Evolutionary conservation across 2,113 vertebrate genomes (phyloP), one percentile per base, ranked within the genome.

Genomic region (Phyllostomus discolor): DNA sequence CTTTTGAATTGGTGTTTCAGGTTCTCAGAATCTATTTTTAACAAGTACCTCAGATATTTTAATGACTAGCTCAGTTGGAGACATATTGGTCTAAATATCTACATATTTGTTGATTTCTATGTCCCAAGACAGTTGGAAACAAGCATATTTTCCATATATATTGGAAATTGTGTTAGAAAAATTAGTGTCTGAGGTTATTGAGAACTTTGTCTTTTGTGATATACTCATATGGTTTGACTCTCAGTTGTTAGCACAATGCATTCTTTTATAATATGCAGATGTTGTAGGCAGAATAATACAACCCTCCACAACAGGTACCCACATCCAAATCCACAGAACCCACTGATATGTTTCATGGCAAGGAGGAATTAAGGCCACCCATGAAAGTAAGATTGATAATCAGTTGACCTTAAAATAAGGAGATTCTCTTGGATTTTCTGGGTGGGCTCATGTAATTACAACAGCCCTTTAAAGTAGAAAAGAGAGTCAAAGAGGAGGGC

Each of bases 81-180:
- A 86, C 57, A 57, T 69, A 35, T 19, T 86, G 22, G 31, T 57
- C 38, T 57, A 78, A 78, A 73, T 35, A n/a, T 43, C 15, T 28
- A 31, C 26, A 24, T 84, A 26, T 8, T 35, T 20, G 10, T 86
- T 69, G 50, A 86, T 35, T 46, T 78, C 4, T 19, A n/a, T 66
- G 35, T 26, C 38, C 17, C 17, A 33, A 17, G 26, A 41, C 15
- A 31, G n/a, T 64, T 64, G n/a, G 17, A 73, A 31, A 50, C 59
- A 84, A 41, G 10, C 35, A 19, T 38, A 66, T 4, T 20, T 85
- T 86, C 62, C 50, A 85, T 43, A n/a, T 43, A 67, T 54, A 78
- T 43, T 92, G 20, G 59, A 92, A 85, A 80, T 22, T 1, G 35
- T 43, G 28, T 54, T 67, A 86, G n/a, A 92, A 85, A 73, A 64